Percentiles rank a stretch among this genome's conserved stretches.
phyloP scores from a whole-genome alignment of 92 coral and sea anemone species.

The Palythoa grandis region DNA sequence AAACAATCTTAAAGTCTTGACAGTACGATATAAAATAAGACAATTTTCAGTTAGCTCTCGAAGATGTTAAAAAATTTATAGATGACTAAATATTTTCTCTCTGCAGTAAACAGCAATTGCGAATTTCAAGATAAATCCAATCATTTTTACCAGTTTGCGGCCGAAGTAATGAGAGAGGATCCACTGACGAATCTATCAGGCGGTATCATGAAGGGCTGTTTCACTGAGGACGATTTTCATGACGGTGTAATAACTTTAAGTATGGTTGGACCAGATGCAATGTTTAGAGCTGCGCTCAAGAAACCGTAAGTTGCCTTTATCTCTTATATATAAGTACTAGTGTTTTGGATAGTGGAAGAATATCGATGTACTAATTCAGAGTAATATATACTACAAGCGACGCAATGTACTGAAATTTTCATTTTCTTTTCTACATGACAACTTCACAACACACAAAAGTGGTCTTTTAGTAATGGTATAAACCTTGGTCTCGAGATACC shows the following conservation, averaged over 20 bases:
- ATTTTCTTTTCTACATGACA: too few relatives aligned
- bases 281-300: constrained; percentile 78
- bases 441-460: too few relatives aligned
- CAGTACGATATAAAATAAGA: too few relatives aligned
- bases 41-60: neutral
- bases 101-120: constrained; percentile 59
- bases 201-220: neutral
- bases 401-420: too few relatives aligned
- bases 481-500: too few relatives aligned
- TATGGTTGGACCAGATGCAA: constrained; percentile 78
- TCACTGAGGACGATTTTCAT: constrained; percentile 71
- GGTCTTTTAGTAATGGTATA: too few relatives aligned
- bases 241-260: constrained; percentile 64
- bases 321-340: too few relatives aligned
- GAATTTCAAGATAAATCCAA: constrained; percentile 66
- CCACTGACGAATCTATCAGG: constrained; percentile 9
- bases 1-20: too few relatives aligned
- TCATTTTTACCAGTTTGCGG: constrained; percentile 62
- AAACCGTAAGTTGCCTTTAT: constrained; percentile 61
- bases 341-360: too few relatives aligned
- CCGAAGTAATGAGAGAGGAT: constrained; percentile 21
- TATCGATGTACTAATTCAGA: too few relatives aligned
- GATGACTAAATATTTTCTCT: neutral
- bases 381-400: too few relatives aligned
- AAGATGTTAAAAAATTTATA: neutral